Percentiles rank a stretch among this genome's conserved stretches.
phyloP scores from a whole-genome alignment of 1,140 invertebrate species.

The Drosophila ananassae region DNA sequence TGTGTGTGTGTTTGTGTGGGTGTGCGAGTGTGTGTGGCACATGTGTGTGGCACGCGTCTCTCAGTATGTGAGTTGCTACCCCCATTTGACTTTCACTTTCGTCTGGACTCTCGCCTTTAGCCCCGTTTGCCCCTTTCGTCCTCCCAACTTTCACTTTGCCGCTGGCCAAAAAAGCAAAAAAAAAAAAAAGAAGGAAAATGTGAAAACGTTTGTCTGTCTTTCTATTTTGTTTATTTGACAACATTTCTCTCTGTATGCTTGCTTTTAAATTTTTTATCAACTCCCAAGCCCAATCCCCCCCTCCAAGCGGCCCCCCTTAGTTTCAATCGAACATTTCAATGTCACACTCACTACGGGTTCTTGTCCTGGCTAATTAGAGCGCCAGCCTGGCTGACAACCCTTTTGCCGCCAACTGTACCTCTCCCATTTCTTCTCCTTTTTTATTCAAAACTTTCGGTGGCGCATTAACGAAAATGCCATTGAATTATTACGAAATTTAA shows the following conservation, averaged over 20 bases:
- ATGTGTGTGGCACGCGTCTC: conserved; percentile 43
- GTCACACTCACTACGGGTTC: neutral
- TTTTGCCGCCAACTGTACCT: conserved; percentile 70
- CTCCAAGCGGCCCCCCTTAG: conserved; percentile 8
- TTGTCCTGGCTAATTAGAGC: conserved; percentile 22
- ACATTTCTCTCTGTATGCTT: conserved; percentile 51
- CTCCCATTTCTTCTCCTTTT: neutral
- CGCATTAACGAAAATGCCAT: conserved; percentile 76
- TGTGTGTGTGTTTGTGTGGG: neutral
- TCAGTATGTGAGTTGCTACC: conserved; percentile 54
- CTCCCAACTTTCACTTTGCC: conserved; percentile 18
- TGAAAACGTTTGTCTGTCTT: conserved; percentile 57
- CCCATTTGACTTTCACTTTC: conserved; percentile 73
- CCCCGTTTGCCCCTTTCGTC: conserved; percentile 42
- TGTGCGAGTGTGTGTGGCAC: conserved; percentile 12
- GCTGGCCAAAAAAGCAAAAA: conserved; percentile 30
- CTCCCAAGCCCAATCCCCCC: neutral
- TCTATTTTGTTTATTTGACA: conserved; percentile 78
- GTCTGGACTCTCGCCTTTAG: conserved; percentile 62
- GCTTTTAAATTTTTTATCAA: conserved; percentile 63
- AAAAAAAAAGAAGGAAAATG: conserved; percentile 31
- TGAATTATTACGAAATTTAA: conserved; percentile 82
- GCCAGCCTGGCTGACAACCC: conserved; percentile 4
- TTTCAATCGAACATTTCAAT: conserved; percentile 8
- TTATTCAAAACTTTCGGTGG: conserved; percentile 10